phyloP scores from a whole-genome alignment of 2,797 vertebrate species.

The Erethizon dorsatum region DNA sequence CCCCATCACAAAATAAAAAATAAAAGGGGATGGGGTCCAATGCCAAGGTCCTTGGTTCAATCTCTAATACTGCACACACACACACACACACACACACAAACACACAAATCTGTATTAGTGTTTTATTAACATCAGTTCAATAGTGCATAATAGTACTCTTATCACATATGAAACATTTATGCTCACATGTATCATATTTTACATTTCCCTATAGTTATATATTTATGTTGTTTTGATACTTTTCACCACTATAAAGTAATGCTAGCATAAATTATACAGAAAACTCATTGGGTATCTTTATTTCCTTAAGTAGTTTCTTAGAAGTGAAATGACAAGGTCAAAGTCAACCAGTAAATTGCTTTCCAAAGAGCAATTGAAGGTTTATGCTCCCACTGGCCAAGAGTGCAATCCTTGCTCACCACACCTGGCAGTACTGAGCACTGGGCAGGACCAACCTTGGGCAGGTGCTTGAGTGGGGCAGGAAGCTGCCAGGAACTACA shows the following conservation, averaged over 20 bases:
- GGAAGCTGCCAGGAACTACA: not conserved
- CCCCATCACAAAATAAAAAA: not conserved
- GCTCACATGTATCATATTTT: not conserved
- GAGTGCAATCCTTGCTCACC: not conserved
- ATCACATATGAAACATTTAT: not conserved
- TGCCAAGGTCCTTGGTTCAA: not conserved
- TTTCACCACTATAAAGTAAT: conserved; percentile 38
- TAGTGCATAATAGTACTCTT: not conserved
- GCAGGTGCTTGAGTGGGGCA: not conserved
- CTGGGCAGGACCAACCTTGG: not conserved
- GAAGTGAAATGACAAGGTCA: conserved; percentile 13
- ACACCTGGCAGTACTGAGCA: too few relatives aligned
- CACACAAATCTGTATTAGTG: not conserved
- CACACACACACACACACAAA: not conserved
- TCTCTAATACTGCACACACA: not conserved
- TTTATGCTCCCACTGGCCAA: not conserved
- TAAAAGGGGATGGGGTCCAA: not conserved
- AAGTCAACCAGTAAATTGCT: not conserved
- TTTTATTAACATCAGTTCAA: conserved; percentile 34
- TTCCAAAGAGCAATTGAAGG: not conserved
- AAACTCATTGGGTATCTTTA: not conserved
- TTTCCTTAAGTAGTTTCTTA: conserved; percentile 13
- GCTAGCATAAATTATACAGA: not conserved
- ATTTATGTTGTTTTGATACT: not conserved
- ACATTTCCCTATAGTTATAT: not conserved